Base-by-base conservation (phyloP, 2,888 invertebrate genomes). In the Pachycephus smyrnensis region DNA sequence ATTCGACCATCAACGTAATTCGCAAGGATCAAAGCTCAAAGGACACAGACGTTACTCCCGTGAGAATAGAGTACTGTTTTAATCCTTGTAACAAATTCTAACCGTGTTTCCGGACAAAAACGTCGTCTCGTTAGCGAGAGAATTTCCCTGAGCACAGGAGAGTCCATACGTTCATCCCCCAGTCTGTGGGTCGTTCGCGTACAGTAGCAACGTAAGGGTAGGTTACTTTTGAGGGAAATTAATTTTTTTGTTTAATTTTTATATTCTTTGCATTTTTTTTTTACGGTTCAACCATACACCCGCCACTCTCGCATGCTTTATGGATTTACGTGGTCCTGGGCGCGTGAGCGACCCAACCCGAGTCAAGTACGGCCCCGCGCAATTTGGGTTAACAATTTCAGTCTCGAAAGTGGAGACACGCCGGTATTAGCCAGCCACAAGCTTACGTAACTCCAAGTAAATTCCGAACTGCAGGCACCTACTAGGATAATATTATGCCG, bases 401-500 rank as follows among this genome's bases (percentile, higher is more conserved):
- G 79, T 79, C 79, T 79, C 78, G 78, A 80, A 85, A 83, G 82
- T 81, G 81, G 85, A 81, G 80, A 79, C 82, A 82, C 75, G 80
- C 76, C 79, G 81, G 82, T 86, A 84, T 86, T 88, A 86, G 85
- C 82, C 82, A 81, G 81, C 71, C 71, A 31, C 32, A 32, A 71
- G 32, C 31, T 40, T 37, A 23, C 68, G 35, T 77, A 68, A 75
- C 69, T 69, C 32, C 15, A 81, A 85, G 86, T 84, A 85, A 88
- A 88, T 88, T 88, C 87, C 84, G 81, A 86, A 85, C 84, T 87
- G 85, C 80, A 82, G 81, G 81, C 31, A 32, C 32, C 85, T 76
- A 69, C 75, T 83, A 83, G 86, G 84, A 87, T 88, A 88, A 88
- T 88, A 88, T 88, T 88, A 87, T 88, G 87, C 84, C 82, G 76